phyloP scores from a whole-genome alignment of 1,140 invertebrate species.

The Leguminivora glycinivorella region DNA sequence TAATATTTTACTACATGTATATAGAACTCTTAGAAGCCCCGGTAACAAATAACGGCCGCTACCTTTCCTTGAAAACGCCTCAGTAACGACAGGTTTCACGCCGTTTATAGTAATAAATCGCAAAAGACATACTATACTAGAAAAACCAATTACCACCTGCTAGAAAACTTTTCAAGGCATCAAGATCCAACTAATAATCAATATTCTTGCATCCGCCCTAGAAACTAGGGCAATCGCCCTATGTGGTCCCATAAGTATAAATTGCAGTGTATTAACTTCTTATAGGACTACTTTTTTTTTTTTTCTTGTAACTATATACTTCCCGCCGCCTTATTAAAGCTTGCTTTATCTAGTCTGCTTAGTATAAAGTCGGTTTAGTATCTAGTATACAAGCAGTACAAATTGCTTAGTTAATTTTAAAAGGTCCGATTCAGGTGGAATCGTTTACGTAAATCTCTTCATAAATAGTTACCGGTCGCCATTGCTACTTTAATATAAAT shows the following conservation, averaged over 20 bases:
- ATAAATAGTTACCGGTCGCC: too few species aligned
- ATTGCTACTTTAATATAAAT: too few species aligned
- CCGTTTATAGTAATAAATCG: constrained; percentile 1
- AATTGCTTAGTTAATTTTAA: not conserved
- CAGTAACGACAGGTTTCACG: not conserved
- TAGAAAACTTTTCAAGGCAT: not conserved
- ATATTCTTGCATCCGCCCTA: not conserved
- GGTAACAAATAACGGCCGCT: not conserved
- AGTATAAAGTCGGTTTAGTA: constrained; percentile 12
- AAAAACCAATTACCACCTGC: not conserved
- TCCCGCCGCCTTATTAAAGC: constrained; percentile 23
- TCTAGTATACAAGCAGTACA: not conserved
- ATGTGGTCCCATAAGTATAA: constrained; percentile 20
- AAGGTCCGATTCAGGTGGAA: not conserved
- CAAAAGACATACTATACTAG: not conserved
- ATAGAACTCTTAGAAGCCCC: too few species aligned
- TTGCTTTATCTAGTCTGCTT: not conserved
- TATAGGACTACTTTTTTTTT: constrained; percentile 23
- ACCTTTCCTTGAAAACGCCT: not conserved
- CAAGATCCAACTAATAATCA: constrained; percentile 9
- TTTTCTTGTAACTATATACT: constrained; percentile 11
- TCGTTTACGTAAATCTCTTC: too few species aligned
- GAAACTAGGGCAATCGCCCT: constrained; percentile 8
- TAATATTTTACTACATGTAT: too few species aligned
- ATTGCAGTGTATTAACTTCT: constrained; percentile 13